phyloP scores from a whole-genome alignment of 2,113 vertebrate species.

The Alaudala cheleensis region DNA sequence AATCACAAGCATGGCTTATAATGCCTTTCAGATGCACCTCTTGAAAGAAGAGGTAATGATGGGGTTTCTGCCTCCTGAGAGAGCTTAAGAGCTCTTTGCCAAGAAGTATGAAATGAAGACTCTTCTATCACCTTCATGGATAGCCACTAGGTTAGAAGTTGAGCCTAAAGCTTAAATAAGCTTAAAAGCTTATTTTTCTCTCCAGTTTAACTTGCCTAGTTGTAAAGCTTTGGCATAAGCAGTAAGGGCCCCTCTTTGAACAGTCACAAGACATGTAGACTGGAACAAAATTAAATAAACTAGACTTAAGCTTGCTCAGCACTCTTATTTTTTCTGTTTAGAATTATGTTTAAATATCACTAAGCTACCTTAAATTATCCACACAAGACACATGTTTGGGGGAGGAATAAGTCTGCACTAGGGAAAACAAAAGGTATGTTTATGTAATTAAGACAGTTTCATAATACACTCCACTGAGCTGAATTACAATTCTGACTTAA shows the following conservation, averaged over 20 bases:
- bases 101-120: not conserved
- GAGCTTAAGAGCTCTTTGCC: not conserved
- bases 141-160: not conserved
- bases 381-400: not conserved
- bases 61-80: not conserved
- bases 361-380: not conserved
- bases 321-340: not conserved
- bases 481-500: not conserved
- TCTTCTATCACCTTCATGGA: not conserved
- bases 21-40: not conserved
- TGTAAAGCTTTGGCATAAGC: not conserved
- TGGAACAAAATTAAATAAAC: not conserved
- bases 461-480: not conserved
- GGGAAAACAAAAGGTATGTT: not conserved
- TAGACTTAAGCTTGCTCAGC: not conserved
- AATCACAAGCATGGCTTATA: not conserved
- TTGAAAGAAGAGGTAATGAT: not conserved
- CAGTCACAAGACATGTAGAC: accelerated
- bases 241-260: not conserved
- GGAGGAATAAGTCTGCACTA: not conserved
- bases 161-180: no score
- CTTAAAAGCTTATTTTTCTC: not conserved
- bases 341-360: not conserved
- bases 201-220: not conserved
- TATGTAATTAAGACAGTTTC: not conserved